Conservation (phyloP, 2,888 invertebrate genomes). For the Schizotus pectinicornis region DNA sequence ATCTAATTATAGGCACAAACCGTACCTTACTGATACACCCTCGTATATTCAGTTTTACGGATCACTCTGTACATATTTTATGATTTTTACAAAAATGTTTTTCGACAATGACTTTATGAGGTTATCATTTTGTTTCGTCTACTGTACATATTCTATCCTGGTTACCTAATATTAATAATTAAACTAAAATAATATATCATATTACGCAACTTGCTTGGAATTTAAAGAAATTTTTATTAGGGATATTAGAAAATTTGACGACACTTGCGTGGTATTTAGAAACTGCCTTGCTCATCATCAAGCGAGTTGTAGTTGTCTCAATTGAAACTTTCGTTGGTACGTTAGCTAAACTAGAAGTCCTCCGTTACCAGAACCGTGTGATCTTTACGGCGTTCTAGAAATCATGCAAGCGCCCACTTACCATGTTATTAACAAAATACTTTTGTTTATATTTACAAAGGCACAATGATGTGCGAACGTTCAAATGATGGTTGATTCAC, state of each 20-base stretch:
- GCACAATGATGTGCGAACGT: constrained; percentile 21
- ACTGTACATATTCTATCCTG: constrained; percentile 38
- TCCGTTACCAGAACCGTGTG: background rate
- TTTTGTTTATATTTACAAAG: constrained; percentile 9
- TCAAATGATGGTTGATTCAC: constrained; percentile 15
- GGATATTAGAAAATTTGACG: constrained; percentile 21
- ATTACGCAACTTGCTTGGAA: constrained; percentile 35
- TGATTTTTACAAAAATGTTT: no score
- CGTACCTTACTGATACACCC: background rate
- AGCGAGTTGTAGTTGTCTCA: background rate
- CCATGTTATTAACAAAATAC: constrained; percentile 5
- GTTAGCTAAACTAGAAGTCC: no score
- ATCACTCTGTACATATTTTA: no score
- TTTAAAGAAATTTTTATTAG: constrained; percentile 33
- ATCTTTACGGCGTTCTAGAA: constrained; percentile 4
- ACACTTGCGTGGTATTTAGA: constrained; percentile 33
- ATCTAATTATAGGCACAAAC: background rate
- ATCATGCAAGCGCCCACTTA: constrained; percentile 17
- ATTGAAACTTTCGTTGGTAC: no score
- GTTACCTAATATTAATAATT: constrained; percentile 31
- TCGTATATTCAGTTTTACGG: background rate
- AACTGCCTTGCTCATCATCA: constrained; percentile 1
- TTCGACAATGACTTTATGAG: no score
- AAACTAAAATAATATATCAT: constrained; percentile 28
- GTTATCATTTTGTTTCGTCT: constrained; percentile 1